Percentiles rank a stretch among this genome's conserved stretches.
These are phyloP conservation scores for Patiria pectinifera DNA, from an alignment of 53 echinoderm and acorn worm species.

Conservation along the genomic window DNA sequence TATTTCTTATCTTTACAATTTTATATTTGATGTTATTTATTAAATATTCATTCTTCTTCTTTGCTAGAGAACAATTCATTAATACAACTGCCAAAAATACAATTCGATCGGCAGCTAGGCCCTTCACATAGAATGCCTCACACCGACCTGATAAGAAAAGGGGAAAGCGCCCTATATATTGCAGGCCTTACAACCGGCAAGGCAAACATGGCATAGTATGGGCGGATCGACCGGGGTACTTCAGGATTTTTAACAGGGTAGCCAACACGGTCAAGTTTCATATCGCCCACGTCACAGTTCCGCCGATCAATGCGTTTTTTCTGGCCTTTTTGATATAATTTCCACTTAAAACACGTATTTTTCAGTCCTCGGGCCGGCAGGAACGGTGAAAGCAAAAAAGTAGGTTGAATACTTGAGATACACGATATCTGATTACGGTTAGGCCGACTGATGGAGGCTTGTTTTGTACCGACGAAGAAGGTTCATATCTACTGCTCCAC, in stretches of 20 bases:
- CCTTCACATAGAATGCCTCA: too few species aligned
- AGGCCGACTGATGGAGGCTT: background rate
- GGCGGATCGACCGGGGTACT: background rate
- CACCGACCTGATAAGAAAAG: too few species aligned
- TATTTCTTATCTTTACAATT: too few species aligned
- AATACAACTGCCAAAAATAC: too few species aligned
- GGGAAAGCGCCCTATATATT: background rate
- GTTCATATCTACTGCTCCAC: background rate
- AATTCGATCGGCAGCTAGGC: too few species aligned
- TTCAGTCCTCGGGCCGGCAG: background rate
- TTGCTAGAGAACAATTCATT: too few species aligned
- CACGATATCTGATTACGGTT: background rate
- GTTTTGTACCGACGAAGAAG: background rate
- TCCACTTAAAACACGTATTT: slow-evolving; percentile 12
- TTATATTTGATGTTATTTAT: too few species aligned
- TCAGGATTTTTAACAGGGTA: background rate
- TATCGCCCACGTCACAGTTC: slow-evolving; percentile 1
- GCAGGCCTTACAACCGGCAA: background rate
- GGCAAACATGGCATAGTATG: background rate
- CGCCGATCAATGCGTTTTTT: slow-evolving; percentile 1
- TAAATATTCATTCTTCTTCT: too few species aligned
- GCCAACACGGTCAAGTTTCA: background rate
- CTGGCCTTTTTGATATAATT: slow-evolving; percentile 7
- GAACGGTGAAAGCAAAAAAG: background rate
- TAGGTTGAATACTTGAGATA: background rate